Percentiles rank a stretch among this genome's conserved stretches.
These are phyloP conservation scores for Danionella dracula DNA, from an alignment of 2,797 vertebrate species.

Conservation along the genomic window DNA sequence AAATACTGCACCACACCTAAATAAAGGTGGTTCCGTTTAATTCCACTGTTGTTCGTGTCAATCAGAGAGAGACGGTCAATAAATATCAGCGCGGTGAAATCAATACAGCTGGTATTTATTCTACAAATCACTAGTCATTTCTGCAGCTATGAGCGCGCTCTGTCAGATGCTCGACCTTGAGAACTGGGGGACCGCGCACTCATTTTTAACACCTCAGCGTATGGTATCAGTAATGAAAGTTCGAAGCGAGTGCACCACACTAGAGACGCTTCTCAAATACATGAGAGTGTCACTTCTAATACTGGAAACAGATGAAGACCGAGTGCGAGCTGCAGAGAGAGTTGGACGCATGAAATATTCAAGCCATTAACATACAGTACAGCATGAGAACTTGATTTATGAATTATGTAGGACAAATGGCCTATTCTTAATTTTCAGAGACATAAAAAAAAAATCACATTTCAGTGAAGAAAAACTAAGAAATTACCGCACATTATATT, in stretches of 20 bases:
- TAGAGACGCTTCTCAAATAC: not conserved
- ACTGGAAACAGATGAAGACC: not conserved
- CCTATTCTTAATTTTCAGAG: too few species aligned
- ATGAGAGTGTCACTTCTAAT: slow-evolving; percentile 6
- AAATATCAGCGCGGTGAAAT: not conserved
- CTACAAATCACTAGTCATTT: slow-evolving; percentile 11
- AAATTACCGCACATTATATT: too few species aligned
- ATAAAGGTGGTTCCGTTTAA: slow-evolving; percentile 33
- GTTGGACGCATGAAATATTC: too few species aligned
- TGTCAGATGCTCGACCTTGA: not conserved
- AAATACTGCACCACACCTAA: slow-evolving; percentile 1
- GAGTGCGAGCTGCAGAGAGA: not conserved
- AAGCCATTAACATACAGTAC: too few species aligned
- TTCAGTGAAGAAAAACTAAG: too few species aligned
- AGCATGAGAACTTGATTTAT: too few species aligned
- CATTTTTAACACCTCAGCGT: slow-evolving; percentile 2
- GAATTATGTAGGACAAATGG: too few species aligned
- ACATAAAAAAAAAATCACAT: too few species aligned
- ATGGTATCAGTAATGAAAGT: not conserved
- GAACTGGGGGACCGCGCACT: not conserved
- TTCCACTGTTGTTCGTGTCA: not conserved
- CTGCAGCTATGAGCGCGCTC: not conserved
- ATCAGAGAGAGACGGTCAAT: not conserved
- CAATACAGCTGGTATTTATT: slow-evolving; percentile 5
- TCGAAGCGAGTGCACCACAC: not conserved